Conservation (phyloP, 1,140 invertebrate genomes). For the Eupristina koningsbergeri region DNA sequence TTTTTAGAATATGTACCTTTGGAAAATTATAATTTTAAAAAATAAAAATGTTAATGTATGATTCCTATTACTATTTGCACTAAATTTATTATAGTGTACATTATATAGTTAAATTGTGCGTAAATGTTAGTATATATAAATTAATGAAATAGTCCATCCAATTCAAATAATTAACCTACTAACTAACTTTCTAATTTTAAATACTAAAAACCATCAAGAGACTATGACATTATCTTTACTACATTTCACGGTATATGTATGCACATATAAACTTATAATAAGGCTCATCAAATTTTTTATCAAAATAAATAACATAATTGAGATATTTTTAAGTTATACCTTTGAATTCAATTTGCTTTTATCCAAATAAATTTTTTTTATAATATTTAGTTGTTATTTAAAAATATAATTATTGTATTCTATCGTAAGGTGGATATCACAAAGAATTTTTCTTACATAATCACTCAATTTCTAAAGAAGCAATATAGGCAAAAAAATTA, state of each 20-base stretch:
- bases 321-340: too few relatives aligned
- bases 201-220: background rate
- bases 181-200: background rate
- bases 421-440: background rate
- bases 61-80: background rate
- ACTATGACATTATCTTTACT: background rate
- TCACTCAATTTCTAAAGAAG: background rate
- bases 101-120: background rate
- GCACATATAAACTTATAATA: background rate
- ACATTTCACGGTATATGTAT: background rate
- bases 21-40: too few relatives aligned
- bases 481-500: conserved; percentile 19
- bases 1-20: too few relatives aligned
- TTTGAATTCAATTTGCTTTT: too few relatives aligned
- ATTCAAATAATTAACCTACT: background rate
- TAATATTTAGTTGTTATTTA: too few relatives aligned
- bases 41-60: background rate
- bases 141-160: background rate
- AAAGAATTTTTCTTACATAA: background rate
- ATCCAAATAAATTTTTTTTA: too few relatives aligned
- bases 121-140: background rate
- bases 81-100: background rate
- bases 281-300: too few relatives aligned
- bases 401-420: background rate
- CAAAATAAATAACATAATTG: too few relatives aligned